Evolutionary conservation across 1,140 invertebrate species (phyloP).

Genomic region (Atopsyche davidsoni): DNA sequence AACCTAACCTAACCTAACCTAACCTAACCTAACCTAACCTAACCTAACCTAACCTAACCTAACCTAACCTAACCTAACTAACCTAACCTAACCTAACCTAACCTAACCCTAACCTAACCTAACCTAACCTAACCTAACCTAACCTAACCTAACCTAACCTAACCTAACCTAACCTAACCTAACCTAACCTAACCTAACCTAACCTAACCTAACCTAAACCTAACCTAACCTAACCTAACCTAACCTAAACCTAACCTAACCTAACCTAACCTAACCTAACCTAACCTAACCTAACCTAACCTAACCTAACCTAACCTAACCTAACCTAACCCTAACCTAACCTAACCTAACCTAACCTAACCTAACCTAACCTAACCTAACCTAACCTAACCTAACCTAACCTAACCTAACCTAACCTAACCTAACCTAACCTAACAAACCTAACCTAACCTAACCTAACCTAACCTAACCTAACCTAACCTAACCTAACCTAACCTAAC

Average conservation of each 20-base stretch:
- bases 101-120: not conserved
- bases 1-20: not conserved
- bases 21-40: not conserved
- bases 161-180: not conserved
- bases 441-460: constrained; percentile 28
- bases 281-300: not conserved
- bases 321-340: not conserved
- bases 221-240: not conserved
- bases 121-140: not conserved
- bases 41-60: not conserved
- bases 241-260: not conserved
- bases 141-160: not conserved
- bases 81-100: not conserved
- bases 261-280: not conserved
- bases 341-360: not conserved
- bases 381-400: constrained; percentile 29
- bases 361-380: constrained; percentile 25
- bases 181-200: not conserved
- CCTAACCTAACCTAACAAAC: constrained; percentile 27
- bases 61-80: not conserved
- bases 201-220: not conserved
- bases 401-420: constrained; percentile 28
- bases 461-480: constrained; percentile 26
- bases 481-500: constrained; percentile 24
- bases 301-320: not conserved